These are phyloP conservation scores for Sorex araneus DNA, from an alignment of 2,113 vertebrate genomes.

Conservation along the genomic window DNA sequence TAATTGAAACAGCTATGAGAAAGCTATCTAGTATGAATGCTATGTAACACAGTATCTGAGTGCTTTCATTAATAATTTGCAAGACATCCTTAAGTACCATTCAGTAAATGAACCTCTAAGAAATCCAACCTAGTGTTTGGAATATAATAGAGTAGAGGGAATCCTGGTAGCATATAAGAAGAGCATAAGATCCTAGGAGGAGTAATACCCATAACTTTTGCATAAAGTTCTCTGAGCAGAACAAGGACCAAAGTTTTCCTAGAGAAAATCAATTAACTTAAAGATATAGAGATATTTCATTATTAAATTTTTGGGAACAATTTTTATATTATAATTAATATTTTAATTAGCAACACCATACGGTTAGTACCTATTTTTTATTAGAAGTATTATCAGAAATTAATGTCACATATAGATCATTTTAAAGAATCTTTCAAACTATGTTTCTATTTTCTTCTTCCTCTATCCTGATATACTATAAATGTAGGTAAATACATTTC, in stretches of 20 bases:
- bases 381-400: too few relatives aligned
- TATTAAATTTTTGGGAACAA: not conserved
- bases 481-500: not conserved
- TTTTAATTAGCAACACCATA: not conserved
- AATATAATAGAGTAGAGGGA: not conserved
- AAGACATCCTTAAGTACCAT: not conserved
- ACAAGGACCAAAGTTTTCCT: not conserved
- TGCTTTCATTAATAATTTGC: not conserved
- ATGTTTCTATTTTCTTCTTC: too few relatives aligned
- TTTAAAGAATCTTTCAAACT: too few relatives aligned
- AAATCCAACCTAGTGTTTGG: not conserved
- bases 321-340: conserved; percentile 38
- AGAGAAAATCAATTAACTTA: not conserved
- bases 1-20: not conserved
- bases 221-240: not conserved
- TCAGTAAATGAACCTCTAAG: not conserved
- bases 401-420: too few relatives aligned
- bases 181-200: not conserved
- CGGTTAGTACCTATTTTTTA: not conserved
- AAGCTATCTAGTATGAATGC: not conserved
- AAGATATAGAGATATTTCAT: not conserved
- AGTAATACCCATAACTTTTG: not conserved
- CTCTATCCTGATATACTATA: too few relatives aligned
- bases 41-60: not conserved
- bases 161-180: not conserved